phyloP scores from a whole-genome alignment of 2,888 invertebrate genomes.

The Leptogaster cylindrica region DNA sequence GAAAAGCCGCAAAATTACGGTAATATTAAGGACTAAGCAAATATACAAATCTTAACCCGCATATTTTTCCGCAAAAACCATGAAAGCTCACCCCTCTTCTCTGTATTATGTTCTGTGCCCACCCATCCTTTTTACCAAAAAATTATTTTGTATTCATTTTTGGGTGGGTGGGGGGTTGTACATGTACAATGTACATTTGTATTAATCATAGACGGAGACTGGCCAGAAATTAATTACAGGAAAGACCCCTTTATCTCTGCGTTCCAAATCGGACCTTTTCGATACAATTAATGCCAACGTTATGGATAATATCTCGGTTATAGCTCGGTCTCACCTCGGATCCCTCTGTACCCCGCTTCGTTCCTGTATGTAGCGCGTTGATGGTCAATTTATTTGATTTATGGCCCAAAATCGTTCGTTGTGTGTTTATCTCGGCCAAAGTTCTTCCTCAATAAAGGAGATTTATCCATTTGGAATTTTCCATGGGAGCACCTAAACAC shows the following conservation, averaged over 20 bases:
- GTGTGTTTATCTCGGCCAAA: slow-evolving; percentile 1
- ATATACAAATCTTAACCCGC: not conserved
- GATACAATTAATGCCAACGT: slow-evolving; percentile 4
- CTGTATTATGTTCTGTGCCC: too few relatives aligned
- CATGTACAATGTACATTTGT: too few relatives aligned
- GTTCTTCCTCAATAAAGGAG: slow-evolving; percentile 2
- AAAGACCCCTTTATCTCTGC: not conserved
- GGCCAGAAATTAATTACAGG: not conserved
- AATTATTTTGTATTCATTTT: not conserved
- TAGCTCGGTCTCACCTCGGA: not conserved
- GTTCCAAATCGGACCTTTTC: not conserved
- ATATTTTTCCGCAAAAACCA: too few relatives aligned
- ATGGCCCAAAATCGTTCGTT: not conserved
- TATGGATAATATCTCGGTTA: not conserved
- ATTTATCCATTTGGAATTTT: slow-evolving; percentile 4
- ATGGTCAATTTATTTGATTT: slow-evolving; percentile 4
- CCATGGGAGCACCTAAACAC: not conserved
- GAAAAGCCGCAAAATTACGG: not conserved
- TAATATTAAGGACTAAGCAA: not conserved
- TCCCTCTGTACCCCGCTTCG: not conserved
- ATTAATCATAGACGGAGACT: not conserved
- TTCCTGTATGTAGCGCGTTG: not conserved
- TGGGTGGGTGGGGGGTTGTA: too few relatives aligned
- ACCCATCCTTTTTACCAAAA: not conserved
- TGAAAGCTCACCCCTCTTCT: too few relatives aligned